phyloP scores from a whole-genome alignment of 30 jellyfish, hydroid and myxozoan species.

The Mastigias papua region DNA sequence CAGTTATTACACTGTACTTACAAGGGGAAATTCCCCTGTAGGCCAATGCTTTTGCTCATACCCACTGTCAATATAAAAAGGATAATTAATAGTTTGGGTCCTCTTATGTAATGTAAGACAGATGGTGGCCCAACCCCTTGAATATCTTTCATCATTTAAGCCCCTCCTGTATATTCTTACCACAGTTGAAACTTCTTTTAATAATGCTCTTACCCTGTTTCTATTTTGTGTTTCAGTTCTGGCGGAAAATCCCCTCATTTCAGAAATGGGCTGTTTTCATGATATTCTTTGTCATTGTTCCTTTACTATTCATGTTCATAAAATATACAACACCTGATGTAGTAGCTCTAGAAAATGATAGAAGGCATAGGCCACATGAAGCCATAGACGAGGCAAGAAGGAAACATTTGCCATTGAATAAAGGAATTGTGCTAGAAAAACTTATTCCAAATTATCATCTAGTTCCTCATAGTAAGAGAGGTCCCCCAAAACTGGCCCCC shows the following conservation, averaged over 20 bases:
- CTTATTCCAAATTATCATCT: neutral
- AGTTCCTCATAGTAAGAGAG: constrained; percentile 39
- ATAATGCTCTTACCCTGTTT: too few relatives aligned
- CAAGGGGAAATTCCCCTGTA: too few relatives aligned
- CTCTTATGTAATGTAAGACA: too few relatives aligned
- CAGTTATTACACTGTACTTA: too few relatives aligned
- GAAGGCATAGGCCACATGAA: constrained; percentile 56
- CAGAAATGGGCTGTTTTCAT: constrained; percentile 69
- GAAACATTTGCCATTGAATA: constrained; percentile 31
- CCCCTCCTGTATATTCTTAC: too few relatives aligned
- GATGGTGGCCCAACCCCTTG: too few relatives aligned
- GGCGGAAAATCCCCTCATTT: constrained; percentile 83
- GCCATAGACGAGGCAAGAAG: constrained; percentile 57
- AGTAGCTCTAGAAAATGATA: constrained; percentile 51
- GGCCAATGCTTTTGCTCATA: too few relatives aligned
- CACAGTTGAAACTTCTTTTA: too few relatives aligned
- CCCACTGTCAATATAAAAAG: too few relatives aligned
- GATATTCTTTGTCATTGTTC: constrained; percentile 49
- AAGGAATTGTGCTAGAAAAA: constrained; percentile 2
- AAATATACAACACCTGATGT: constrained; percentile 74
- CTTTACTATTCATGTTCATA: constrained; percentile 38
- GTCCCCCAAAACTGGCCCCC: constrained; percentile 80
- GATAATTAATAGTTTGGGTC: too few relatives aligned
- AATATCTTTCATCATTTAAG: too few relatives aligned
- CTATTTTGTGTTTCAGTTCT: constrained; percentile 51